Percentiles rank a stretch among this genome's conserved stretches.
These are phyloP conservation scores for Phrynocephalus vlangalii DNA, from an alignment of 2,797 vertebrate species.

Conservation along the genomic window DNA sequence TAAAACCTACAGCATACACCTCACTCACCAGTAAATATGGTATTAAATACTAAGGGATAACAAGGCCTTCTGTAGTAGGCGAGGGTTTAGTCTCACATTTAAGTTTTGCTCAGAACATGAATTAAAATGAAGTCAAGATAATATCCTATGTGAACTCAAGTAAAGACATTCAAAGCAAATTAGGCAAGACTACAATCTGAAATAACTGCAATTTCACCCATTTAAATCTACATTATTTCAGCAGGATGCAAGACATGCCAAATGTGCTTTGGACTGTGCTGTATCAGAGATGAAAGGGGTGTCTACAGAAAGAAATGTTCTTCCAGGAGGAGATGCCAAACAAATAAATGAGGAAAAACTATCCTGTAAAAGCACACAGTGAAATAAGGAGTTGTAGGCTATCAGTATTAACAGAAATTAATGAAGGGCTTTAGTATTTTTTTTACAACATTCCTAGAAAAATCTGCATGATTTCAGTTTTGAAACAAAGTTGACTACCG, in stretches of 20 bases:
- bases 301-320: constrained; percentile 37
- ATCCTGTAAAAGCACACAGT: constrained; percentile 23
- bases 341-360: constrained; percentile 6
- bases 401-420: constrained; percentile 20
- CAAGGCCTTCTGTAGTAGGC: constrained; percentile 60
- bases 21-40: constrained; percentile 48
- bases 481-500: constrained; percentile 10
- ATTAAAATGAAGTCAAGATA: constrained; percentile 43
- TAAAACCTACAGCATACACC: constrained; percentile 53
- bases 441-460: not conserved
- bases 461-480: constrained; percentile 20
- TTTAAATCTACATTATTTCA: constrained; percentile 11
- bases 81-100: constrained; percentile 52
- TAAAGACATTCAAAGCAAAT: not conserved
- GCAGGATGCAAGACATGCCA: not conserved
- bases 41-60: constrained; percentile 54
- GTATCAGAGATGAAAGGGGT: constrained; percentile 27
- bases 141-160: constrained; percentile 39
- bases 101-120: constrained; percentile 29
- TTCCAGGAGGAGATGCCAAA: constrained; percentile 14
- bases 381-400: constrained; percentile 37
- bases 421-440: constrained; percentile 39
- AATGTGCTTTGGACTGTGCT: constrained; percentile 20
- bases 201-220: constrained; percentile 1
- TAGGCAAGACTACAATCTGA: constrained; percentile 18